A percentile compares a stretch with the other conserved stretches of the same genome.
Conservation (phyloP, 2,888 invertebrate species). For the Clunio marinus region DNA sequence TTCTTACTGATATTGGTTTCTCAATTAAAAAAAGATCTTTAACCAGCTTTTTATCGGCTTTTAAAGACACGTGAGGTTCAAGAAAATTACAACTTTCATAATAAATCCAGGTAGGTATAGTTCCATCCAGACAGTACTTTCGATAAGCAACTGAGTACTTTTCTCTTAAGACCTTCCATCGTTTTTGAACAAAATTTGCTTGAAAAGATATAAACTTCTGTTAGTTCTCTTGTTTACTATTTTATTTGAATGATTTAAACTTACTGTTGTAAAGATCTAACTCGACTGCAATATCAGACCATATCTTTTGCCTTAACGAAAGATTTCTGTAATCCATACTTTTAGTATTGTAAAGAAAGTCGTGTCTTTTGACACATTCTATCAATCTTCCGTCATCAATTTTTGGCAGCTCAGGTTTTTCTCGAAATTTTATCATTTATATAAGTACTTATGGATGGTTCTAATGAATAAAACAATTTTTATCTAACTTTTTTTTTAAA, state of each 20-base stretch:
- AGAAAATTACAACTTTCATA: slow-evolving; percentile 23
- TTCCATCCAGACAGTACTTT: neutral
- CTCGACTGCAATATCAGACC: slow-evolving; percentile 1
- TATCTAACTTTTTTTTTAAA: neutral
- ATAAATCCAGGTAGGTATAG: neutral
- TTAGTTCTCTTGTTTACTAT: neutral
- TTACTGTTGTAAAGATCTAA: neutral
- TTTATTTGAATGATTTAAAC: neutral
- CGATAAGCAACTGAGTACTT: slow-evolving; percentile 19
- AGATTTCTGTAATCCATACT: slow-evolving; percentile 33
- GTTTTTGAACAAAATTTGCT: slow-evolving; percentile 21
- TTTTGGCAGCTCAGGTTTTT: neutral
- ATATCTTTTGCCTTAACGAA: neutral
- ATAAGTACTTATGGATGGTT: neutral
- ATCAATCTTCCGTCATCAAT: slow-evolving; percentile 23
- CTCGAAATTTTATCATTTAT: slow-evolving; percentile 9
- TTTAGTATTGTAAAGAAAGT: slow-evolving; percentile 17
- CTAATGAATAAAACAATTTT: neutral
- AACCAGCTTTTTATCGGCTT: neutral
- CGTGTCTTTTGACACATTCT: neutral
- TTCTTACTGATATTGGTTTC: no score
- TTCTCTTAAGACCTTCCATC: slow-evolving; percentile 37
- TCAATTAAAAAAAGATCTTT: no score
- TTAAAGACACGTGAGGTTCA: slow-evolving; percentile 18
- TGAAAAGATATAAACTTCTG: neutral